Percentiles rank a stretch among this genome's conserved stretches.
phyloP scores from a whole-genome alignment of 2,797 vertebrate genomes.

The Dendrocincla tyrannina region DNA sequence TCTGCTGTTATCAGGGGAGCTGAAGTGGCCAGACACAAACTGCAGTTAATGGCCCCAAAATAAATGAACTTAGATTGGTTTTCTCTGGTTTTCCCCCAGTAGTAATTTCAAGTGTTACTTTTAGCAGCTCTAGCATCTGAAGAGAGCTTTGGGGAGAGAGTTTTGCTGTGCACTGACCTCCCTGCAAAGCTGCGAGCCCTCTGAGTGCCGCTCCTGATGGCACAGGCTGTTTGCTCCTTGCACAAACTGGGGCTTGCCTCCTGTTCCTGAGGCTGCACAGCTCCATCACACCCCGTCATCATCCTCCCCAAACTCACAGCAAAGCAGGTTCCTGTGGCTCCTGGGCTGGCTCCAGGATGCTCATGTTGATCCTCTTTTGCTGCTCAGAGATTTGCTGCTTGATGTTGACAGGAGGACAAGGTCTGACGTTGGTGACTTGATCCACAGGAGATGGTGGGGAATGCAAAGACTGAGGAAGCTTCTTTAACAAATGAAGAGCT shows the following conservation, averaged over 20 bases:
- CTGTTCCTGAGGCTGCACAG: not conserved
- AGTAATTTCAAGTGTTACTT: constrained; percentile 27
- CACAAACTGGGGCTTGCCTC: fast-evolving
- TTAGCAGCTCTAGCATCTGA: not conserved
- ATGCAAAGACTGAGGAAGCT: not conserved
- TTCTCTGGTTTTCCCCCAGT: not conserved
- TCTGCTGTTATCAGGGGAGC: not conserved
- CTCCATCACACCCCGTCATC: fast-evolving
- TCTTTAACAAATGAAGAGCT: not conserved
- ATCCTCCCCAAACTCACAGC: not conserved
- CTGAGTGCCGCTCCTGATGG: not conserved
- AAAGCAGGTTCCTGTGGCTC: not conserved
- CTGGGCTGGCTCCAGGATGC: not conserved
- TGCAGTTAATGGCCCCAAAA: constrained; percentile 3
- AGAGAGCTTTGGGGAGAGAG: not conserved
- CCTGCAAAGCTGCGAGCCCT: not conserved
- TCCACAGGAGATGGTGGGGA: not conserved
- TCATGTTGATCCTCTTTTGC: not conserved
- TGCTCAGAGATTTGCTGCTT: not conserved
- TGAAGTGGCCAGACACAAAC: not conserved
- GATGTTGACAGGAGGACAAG: not conserved
- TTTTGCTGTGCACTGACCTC: not conserved
- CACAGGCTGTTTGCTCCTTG: not conserved
- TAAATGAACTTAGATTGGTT: not conserved
- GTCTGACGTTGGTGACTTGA: not conserved